These are phyloP conservation scores for Clostera curtula DNA, from an alignment of 2,888 invertebrate species.

Conservation along the genomic window DNA sequence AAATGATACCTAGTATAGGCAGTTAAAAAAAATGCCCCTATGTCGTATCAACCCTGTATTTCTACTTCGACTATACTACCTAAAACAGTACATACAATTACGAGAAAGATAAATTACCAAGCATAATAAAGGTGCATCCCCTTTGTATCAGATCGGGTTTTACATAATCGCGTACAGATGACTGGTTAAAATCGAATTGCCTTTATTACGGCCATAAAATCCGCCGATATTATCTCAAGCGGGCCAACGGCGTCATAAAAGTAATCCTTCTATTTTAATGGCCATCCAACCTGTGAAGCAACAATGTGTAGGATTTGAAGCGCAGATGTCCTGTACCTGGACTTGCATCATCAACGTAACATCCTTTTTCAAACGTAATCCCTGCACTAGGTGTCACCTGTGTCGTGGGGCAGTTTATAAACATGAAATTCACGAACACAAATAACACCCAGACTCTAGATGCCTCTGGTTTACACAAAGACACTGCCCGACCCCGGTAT, in stretches of 20 bases:
- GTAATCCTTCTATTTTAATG: conserved; percentile 72
- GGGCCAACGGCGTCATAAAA: conserved; percentile 65
- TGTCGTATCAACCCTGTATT: no score
- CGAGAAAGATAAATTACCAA: conserved; percentile 18
- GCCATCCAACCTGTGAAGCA: conserved; percentile 63
- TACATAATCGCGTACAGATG: conserved; percentile 61
- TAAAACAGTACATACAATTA: conserved; percentile 17
- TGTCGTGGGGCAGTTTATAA: no score
- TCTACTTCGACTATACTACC: no score
- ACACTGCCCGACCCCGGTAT: no score
- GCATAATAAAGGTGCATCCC: conserved; percentile 24
- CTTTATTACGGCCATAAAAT: conserved; percentile 70
- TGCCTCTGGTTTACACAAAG: no score
- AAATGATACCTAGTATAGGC: no score
- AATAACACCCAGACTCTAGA: no score
- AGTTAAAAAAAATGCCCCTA: no score
- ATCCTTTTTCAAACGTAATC: no score
- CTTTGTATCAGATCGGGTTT: conserved; percentile 34
- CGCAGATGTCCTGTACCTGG: conserved; percentile 29
- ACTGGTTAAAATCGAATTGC: conserved; percentile 69
- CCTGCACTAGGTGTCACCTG: no score
- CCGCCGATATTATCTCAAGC: conserved; percentile 70
- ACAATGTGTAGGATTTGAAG: conserved; percentile 59
- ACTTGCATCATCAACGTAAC: no score
- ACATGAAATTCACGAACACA: no score